Evolutionary conservation across 2,797 vertebrate species (phyloP), one percentile per base, ranked within the genome.

Genomic region (Eurystomus glaucurus): DNA sequence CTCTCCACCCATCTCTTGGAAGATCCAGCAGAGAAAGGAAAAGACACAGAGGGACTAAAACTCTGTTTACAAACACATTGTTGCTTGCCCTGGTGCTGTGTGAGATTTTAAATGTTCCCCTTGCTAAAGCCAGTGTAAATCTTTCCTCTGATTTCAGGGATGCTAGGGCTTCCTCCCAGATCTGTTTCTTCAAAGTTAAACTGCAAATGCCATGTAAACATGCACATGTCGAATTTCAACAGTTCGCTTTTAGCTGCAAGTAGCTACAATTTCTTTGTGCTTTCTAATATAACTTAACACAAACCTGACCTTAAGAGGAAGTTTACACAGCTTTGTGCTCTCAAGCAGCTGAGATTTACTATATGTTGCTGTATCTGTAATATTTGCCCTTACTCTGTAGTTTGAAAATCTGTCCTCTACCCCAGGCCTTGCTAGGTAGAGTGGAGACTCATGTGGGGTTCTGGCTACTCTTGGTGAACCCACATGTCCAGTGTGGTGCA

Each of bases 281-380:
- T 96, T 97, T 94, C 90, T 85, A 95, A 96, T 96, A 88, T 93
- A 91, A 79, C 50, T 79, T 79, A 92, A 72, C 88, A 77, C 76
- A 97, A 88, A 92, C 75, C 71, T 97, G 97, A 97, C 95, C 96
- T 97, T 97, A 97, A 96, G 88, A 85, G 90, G 78, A 77, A 81
- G 96, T 96, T 97, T 96, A 93, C 94, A 94, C 89, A 97, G 93
- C 95, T 94, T 93, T 97, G 84, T 41, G 29, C 65, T 94, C 71
- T 93, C 81, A 43, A 55, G 57, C 10, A 94, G 75, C 75, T 85
- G 75, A 97, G 96, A 90, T 93, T 95, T 95, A 43, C 84, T 95
- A 10, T 93, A 37, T 66, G 70, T 93, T 93, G 91, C 95, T 85
- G 66, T 48, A n/a, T 80, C 80, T 96, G 39, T 93, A 93, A 72